Evolutionary conservation across 2,113 vertebrate genomes (phyloP).

Genomic region (Gallinago media): DNA sequence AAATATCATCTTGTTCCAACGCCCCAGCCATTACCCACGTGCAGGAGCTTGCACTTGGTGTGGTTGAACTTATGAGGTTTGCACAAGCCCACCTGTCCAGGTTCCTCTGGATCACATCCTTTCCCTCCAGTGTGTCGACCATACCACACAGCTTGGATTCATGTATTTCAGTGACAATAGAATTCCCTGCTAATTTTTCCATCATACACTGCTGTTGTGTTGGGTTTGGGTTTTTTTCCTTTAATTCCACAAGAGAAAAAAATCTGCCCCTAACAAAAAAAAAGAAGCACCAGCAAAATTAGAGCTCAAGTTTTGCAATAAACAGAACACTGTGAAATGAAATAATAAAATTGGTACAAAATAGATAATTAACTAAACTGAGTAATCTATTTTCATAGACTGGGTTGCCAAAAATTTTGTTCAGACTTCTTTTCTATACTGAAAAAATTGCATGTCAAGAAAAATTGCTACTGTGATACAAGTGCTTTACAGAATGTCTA

Average conservation of each 20-base stretch:
- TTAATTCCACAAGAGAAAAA: neutral
- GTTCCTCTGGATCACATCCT: too few species aligned
- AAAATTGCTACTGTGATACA: neutral
- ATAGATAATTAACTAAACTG: neutral
- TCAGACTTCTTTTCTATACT: neutral
- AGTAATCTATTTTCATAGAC: neutral
- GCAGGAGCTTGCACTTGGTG: too few species aligned
- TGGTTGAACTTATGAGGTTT: too few species aligned
- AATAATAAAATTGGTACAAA: neutral
- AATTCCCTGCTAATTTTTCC: neutral
- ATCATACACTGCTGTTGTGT: fast-evolving
- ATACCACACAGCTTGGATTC: neutral
- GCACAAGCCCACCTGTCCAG: too few species aligned
- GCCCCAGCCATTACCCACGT: too few species aligned
- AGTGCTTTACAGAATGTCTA: neutral
- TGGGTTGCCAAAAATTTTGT: neutral
- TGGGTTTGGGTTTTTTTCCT: neutral
- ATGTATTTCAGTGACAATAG: neutral
- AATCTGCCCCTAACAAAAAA: neutral
- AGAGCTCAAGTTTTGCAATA: neutral
- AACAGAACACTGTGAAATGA: neutral
- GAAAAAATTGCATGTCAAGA: neutral
- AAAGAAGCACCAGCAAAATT: neutral
- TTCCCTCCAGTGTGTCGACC: too few species aligned
- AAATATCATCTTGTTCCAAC: too few species aligned